Evolutionary conservation across 2,113 vertebrate species (phyloP).

Genomic region (Phalacrocorax pelagicus): DNA sequence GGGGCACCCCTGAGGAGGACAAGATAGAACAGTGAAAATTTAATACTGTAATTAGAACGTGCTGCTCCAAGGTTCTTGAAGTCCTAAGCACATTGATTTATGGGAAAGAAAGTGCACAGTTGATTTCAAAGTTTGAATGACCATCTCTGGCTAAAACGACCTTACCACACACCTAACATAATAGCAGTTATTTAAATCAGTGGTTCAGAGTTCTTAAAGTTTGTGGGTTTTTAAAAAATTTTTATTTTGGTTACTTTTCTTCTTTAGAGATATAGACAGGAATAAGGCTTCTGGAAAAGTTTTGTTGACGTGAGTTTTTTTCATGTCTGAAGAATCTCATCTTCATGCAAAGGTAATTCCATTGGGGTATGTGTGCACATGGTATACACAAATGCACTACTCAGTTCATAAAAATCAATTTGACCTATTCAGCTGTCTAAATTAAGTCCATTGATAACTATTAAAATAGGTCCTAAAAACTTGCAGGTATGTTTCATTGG

Average conservation of each 20-base stretch:
- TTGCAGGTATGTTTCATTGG: not conserved
- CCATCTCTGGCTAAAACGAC: not conserved
- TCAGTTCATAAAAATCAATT: not conserved
- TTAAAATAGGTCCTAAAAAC: not conserved
- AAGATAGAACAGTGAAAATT: not conserved
- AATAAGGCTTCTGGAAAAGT: not conserved
- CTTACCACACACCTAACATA: not conserved
- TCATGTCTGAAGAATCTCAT: not conserved
- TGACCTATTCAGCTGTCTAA: not conserved
- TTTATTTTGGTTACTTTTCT: not conserved
- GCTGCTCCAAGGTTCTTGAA: not conserved
- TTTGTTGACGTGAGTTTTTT: not conserved
- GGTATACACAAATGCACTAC: not conserved
- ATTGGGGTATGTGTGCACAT: not conserved
- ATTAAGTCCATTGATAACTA: not conserved
- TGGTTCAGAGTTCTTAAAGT: not conserved
- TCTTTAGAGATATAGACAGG: not conserved
- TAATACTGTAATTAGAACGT: not conserved
- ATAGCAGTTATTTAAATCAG: not conserved
- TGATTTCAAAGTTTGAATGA: not conserved
- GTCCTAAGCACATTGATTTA: not conserved
- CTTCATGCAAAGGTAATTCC: not conserved
- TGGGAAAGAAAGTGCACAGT: not conserved
- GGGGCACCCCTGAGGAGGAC: not conserved
- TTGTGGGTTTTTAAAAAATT: not conserved